Base-by-base conservation (phyloP, 2,797 vertebrate genomes). In the Salarias fasciatus region DNA sequence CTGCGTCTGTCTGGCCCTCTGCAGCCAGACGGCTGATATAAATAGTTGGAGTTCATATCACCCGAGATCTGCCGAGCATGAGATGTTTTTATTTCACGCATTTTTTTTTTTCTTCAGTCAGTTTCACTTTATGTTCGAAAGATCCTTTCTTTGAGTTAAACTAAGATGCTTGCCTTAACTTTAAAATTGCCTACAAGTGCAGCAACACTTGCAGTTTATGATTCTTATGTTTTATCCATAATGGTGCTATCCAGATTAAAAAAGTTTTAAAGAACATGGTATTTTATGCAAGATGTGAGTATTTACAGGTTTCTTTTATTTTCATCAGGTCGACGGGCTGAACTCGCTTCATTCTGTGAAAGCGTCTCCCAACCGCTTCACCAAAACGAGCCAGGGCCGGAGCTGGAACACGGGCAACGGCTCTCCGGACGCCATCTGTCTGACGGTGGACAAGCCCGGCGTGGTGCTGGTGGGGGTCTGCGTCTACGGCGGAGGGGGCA, bases 331-430 rank as follows among this genome's bases (percentile, higher is more conserved):
- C 56, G 98, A 99, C 68, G 97, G 97, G 1, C 84, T 98, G 56
- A 98, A 97, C 89, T 98, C 97, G 2, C 93, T 99, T 3, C 97
- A 99, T 80, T 97, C 97, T 1, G 95, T 99, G 55, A 99, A 99
- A 89, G 94, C 96, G 13, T 96, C 95, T 60, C 95, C 96, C 38
- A 99, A 97, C 79, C 93, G 98, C 60, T 99, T 99, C 82, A 98
- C 96, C 61, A 99, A 99, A 92, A 99, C 97, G 18, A 99, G 98
- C 88, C 98, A 99, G 73, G 98, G 98, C 60, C 95, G 98, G 79
- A 99, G 98, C 78, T 99, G 98, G 98, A 99, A 99, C 87, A 99
- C 98, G 1, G 97, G 98, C 37, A 99, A 99, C 24, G 98, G 98
- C 45, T 99, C 98, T 1, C 98, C 98, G 2, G 98, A 99, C 82